A percentile compares a stretch with the other conserved stretches of the same genome.
Conservation (phyloP, 2,888 invertebrate genomes). For the Pelosia muscerda region DNA sequence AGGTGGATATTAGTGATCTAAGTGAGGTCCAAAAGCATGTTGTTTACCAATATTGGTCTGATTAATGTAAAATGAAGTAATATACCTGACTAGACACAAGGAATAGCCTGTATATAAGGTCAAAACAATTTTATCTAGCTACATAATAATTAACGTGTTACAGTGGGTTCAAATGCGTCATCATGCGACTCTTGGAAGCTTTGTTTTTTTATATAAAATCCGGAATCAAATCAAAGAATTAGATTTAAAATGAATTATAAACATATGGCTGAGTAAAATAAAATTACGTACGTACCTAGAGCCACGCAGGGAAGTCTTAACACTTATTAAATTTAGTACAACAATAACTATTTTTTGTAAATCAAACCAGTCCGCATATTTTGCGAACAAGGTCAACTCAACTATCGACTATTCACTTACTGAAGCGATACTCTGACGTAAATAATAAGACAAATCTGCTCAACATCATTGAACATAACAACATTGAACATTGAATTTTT, state of each 20-base stretch:
- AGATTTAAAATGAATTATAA: not conserved
- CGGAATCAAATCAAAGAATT: not conserved
- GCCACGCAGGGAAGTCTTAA: constrained; percentile 9
- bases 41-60: not conserved
- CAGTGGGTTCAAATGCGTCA: constrained; percentile 32
- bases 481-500: not conserved
- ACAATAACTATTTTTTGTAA: constrained; percentile 24
- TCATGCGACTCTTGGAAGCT: constrained; percentile 14
- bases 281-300: constrained; percentile 34
- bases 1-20: not conserved
- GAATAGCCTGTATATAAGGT: constrained; percentile 23
- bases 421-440: constrained; percentile 20
- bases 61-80: constrained; percentile 14
- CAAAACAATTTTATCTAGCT: constrained; percentile 21
- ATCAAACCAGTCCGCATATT: constrained; percentile 38
- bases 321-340: constrained; percentile 12
- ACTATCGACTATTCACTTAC: constrained; percentile 24
- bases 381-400: constrained; percentile 45
- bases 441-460: constrained; percentile 7
- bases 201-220: constrained; percentile 20
- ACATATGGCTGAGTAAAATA: not conserved
- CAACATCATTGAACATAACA: no score
- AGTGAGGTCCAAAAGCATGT: not conserved
- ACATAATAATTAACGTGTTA: constrained; percentile 22
- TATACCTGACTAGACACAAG: constrained; percentile 13